Evolutionary conservation across 2,888 invertebrate species (phyloP), one percentile per base, ranked within the genome.

Genomic region (Agonopterix arenella): DNA sequence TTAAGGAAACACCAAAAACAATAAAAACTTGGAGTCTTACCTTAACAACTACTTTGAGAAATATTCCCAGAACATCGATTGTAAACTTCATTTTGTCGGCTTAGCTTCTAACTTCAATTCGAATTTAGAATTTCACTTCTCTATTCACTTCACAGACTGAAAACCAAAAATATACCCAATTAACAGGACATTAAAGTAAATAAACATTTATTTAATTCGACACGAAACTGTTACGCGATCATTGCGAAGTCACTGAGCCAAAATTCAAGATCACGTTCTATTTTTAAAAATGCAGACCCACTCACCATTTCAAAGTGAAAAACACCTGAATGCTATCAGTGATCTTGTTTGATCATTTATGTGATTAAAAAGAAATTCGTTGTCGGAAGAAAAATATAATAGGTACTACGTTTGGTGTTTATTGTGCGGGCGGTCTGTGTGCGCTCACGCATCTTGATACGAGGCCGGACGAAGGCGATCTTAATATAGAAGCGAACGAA

Each of bases 31-130:
- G 40, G 11, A 40, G 11, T n/a, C 86, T 79, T 76, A 90, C 90
- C 85, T 70, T 88, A 63, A 90, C 65, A 47, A 90, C 90, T 54
- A 90, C 81, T 81, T 90, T 90, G 53, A 90, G 76, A 67, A 90
- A 89, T 57, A 90, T 79, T 54, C 90, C 90, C 74, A 90, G 66
- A 11, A 90, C 89, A 52, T 90, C 90, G 46, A 90, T 74, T 1
- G 89, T 83, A 67, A 90, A 89, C 81, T 89, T 89, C 90, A 90
- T 90, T 57, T 77, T 83, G 77, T 52, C 52, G 47, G 54, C 43
- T 54, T 52, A 55, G 56, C 52, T 60, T 55, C 56, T 44, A 43
- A 52, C 51, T 51, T 54, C 46, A 48, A 45, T 58, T 53, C 49
- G 58, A 47, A 48, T 45, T 59, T 62, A 63, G 57, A 66, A 70